Evolutionary conservation across 30 jellyfish, hydroid and myxozoan genomes (phyloP).

Genomic region (Hydractinia echinata): DNA sequence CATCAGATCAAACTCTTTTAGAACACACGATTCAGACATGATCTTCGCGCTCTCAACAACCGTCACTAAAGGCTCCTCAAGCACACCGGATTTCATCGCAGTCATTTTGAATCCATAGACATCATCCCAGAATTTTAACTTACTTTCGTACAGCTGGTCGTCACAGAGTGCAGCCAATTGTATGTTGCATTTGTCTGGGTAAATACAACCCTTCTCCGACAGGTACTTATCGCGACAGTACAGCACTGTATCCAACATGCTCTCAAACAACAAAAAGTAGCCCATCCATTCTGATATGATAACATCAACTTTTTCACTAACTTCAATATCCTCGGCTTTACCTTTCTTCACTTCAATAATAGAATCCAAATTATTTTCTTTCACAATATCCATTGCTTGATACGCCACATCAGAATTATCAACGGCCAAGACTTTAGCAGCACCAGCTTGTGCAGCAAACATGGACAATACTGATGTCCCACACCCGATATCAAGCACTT

Average conservation of each 20-base stretch:
- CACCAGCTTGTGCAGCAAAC: slow-evolving; percentile 96
- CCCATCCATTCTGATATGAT: slow-evolving; percentile 99
- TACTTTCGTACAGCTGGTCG: slow-evolving; percentile 45
- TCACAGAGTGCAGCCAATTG: slow-evolving; percentile 60
- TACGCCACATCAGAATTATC: slow-evolving; percentile 91
- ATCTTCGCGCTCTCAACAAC: slow-evolving; percentile 38
- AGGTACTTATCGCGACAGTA: slow-evolving; percentile 70
- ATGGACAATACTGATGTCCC: slow-evolving; percentile 85
- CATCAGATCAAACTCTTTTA: slow-evolving; percentile 46
- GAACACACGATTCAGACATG: slow-evolving; percentile 52
- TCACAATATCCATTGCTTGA: slow-evolving; percentile 88
- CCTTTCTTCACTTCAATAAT: slow-evolving; percentile 52
- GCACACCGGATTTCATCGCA: slow-evolving; percentile 59
- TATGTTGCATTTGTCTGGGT: slow-evolving; percentile 71
- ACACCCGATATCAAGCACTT: slow-evolving; percentile 80
- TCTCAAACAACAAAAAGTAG: slow-evolving; percentile 82
- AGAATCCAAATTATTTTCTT: slow-evolving; percentile 70
- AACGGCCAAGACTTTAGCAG: slow-evolving; percentile 71
- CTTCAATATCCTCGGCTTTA: slow-evolving; percentile 57
- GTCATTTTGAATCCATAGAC: slow-evolving; percentile 90
- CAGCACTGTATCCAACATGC: slow-evolving; percentile 83
- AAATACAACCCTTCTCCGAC: slow-evolving; percentile 44
- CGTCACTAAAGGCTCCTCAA: slow-evolving; percentile 70
- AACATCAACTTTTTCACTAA: slow-evolving; percentile 68
- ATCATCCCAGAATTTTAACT: slow-evolving; percentile 73